Base-by-base conservation (phyloP, 2,888 invertebrate species). In the Cephus rjabovi region DNA sequence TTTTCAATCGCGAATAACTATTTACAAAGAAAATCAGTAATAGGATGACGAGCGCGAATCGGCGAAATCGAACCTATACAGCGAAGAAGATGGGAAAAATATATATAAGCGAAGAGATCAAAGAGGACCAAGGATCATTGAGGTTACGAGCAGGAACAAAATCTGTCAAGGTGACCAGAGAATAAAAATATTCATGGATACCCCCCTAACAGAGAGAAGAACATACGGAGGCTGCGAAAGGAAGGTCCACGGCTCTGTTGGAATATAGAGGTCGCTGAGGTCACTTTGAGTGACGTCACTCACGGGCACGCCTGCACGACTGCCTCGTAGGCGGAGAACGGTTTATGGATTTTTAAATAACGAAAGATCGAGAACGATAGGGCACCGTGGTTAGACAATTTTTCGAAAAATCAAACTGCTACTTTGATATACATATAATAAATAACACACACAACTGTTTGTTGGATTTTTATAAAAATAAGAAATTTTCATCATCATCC, bases 211-310 rank as follows among this genome's bases (percentile, higher is more conserved):
- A 23, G 23, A 56, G 56, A 56, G 56, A 56, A 56, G 23, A 23
- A 34, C 1, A 12, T 12, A 35, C 69, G 75, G 35, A 73, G 73
- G 12, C 23, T 74, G 30, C 73, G 69, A 76, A 33, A 34, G 71
- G 77, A 79, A 35, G 78, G 77, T 77, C 81, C 81, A 68, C 69
- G 31, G 75, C 69, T 75, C 73, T 73, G 75, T 69, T 79, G 73
- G 76, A 69, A 78, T 75, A 78, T 79, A 81, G 81, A 82, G 81
- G 80, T 83, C 80, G 82, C 80, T 84, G 83, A 84, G 82, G 83
- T 84, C 82, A 79, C 40, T 69, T 73, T 33, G 70, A 71, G 68
- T 82, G 84, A 83, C 82, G 81, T 84, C 83, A 83, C 76, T 74
- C 69, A 80, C 74, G 37, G 81, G 77, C 83, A 81, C 82, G 78